Base-by-base conservation (phyloP, 2,888 invertebrate genomes). In the Macrophya alboannulata region DNA sequence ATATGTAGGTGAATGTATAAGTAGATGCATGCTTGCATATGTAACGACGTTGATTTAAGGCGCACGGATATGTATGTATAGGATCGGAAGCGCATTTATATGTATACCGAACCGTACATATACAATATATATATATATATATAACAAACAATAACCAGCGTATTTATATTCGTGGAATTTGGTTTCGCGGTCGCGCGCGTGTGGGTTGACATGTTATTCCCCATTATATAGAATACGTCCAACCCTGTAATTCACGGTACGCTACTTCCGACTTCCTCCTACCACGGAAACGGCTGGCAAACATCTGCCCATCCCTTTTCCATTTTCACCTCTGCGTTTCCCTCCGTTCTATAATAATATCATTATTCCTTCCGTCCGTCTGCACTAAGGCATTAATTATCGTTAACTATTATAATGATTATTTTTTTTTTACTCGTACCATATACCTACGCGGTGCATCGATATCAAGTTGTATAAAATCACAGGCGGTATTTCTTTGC, bases 221-320 rank as follows among this genome's bases (percentile, higher is more conserved):
- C 40, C 10, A 77, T 77, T 77, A 31, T 77, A 17, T 74, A 10
- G 21, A 15, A 68, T 15, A 51, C 5, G 62, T 62, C 12, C n/a
- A 59, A 21, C 59, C 81, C 59, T 59, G 81, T 40, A 62, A 74
- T 74, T 74, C 43, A 74, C 72, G 72, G n/a, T 81, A 37, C 81
- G 48, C 21, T 62, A 81, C 81, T 81, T 81, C 81, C 81, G 77
- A 77, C 62, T 81, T 59, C 81, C 81, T 62, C 62, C 81, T 59
- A 9, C 62, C 17, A 43, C 81, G 81, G 81, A 81, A 81, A 62
- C 51, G 25, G 55, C 77, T 77, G 31, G 77, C 43, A 62, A 62
- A 59, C 81, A 40, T 37, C 81, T 59, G 81, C 59, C 81, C 12
- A 81, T 81, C 81, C 59, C 40, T 81, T 81, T 81, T 62, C 59